Evolutionary conservation across 2,797 vertebrate genomes (phyloP).

Genomic region (Saxicola maurus): DNA sequence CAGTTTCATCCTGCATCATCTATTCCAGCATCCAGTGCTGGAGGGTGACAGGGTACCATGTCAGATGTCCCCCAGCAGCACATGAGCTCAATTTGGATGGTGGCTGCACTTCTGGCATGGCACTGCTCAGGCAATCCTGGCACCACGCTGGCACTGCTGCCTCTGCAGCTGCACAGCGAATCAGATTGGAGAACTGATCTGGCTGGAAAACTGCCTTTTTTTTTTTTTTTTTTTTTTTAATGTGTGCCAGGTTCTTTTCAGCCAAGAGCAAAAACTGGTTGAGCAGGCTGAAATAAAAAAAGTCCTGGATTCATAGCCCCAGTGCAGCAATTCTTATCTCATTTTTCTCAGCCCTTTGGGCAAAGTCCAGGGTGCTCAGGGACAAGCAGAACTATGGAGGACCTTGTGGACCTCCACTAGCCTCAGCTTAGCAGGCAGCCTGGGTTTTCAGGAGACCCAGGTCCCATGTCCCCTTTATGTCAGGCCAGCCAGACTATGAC

Average conservation of each 20-base stretch:
- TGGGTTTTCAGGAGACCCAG: rapidly evolving
- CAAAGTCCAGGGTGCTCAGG: conserved; percentile 34
- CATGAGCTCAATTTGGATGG: neutral
- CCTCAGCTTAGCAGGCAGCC: neutral
- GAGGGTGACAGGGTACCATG: neutral
- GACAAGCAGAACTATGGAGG: neutral
- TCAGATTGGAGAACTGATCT: conserved; percentile 27
- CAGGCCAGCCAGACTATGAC: neutral
- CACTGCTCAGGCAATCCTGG: neutral
- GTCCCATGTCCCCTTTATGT: rapidly evolving
- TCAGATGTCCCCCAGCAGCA: neutral
- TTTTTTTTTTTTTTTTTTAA: neutral
- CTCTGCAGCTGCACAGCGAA: conserved; percentile 4
- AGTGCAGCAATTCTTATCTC: conserved; percentile 57
- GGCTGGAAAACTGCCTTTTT: conserved; percentile 12
- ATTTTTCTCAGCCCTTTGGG: conserved; percentile 39
- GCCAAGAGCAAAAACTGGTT: conserved; percentile 54
- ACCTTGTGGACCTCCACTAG: neutral
- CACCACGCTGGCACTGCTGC: neutral
- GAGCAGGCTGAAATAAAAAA: conserved; percentile 56
- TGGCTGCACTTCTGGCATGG: neutral
- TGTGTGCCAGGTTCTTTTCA: conserved; percentile 28
- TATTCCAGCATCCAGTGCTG: neutral
- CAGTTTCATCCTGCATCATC: neutral
- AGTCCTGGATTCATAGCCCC: conserved; percentile 57